Conservation (phyloP, 2,797 vertebrate genomes). For the Natrix natrix region DNA sequence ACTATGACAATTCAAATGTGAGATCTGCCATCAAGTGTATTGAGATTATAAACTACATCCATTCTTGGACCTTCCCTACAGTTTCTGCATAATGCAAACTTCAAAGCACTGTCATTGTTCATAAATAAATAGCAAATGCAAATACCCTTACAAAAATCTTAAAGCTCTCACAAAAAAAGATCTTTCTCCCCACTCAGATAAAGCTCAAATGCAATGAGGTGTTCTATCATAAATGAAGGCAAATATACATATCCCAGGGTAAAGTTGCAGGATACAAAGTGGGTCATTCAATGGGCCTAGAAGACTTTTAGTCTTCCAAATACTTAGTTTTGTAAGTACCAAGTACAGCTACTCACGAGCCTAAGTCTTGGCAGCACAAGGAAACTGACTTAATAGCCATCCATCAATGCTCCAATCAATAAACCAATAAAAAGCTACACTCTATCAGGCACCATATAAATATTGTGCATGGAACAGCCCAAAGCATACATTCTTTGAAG, state of each 20-base stretch:
- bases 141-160: background rate
- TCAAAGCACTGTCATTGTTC: background rate
- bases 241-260: background rate
- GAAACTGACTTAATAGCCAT: background rate
- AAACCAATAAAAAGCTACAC: background rate
- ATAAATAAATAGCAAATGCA: background rate
- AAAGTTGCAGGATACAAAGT: background rate
- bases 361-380: background rate
- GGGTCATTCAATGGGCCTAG: background rate
- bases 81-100: background rate
- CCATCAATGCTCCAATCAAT: background rate
- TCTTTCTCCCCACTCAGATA: background rate
- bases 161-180: background rate
- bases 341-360: background rate
- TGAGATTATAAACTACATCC: background rate
- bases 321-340: background rate
- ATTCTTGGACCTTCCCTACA: background rate
- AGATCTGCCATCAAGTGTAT: background rate
- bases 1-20: background rate
- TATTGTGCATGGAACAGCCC: too few relatives aligned
- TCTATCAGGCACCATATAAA: background rate
- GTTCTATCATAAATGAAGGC: background rate
- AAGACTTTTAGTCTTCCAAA: background rate
- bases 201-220: background rate
- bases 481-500: too few relatives aligned